Evolutionary conservation across 2,797 vertebrate genomes (phyloP).

Genomic region (Craterocephalus amniculus): DNA sequence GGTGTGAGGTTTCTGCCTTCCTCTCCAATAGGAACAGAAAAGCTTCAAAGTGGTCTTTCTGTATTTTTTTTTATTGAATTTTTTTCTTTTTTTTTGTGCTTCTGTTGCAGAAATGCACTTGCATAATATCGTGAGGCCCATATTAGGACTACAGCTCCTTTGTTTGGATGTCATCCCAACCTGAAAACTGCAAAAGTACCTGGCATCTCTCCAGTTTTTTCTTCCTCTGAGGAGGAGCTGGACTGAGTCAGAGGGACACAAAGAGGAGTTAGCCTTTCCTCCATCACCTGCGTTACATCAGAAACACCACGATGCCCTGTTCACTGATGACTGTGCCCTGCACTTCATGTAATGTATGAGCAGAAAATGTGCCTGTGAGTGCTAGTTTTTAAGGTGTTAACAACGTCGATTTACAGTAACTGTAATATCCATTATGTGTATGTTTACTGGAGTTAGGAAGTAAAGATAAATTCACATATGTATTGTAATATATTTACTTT

Average conservation of each 20-base stretch:
- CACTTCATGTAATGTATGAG: conserved; percentile 21
- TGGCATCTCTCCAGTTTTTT: conserved; percentile 64
- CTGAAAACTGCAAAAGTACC: conserved; percentile 67
- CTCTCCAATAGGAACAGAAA: conserved; percentile 57
- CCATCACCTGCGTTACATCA: conserved; percentile 41
- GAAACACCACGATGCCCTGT: conserved; percentile 34
- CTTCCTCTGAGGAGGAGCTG: conserved; percentile 40
- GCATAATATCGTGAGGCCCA: conserved; percentile 74
- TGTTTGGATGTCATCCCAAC: conserved; percentile 74
- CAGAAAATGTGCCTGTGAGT: conserved; percentile 24
- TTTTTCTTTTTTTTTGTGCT: conserved; percentile 37
- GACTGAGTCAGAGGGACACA: conserved; percentile 29
- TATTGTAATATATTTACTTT: neutral
- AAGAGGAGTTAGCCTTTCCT: conserved; percentile 28
- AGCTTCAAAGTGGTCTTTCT: conserved; percentile 62
- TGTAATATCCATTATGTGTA: neutral
- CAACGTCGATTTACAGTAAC: conserved; percentile 26
- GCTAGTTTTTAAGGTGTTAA: conserved; percentile 41
- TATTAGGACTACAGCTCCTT: conserved; percentile 68
- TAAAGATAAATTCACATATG: conserved; percentile 17
- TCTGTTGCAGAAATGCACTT: conserved; percentile 69
- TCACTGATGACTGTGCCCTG: conserved; percentile 27
- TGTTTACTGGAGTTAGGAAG: neutral
- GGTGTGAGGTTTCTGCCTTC: conserved; percentile 60
- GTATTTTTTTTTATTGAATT: conserved; percentile 35